phyloP scores from a whole-genome alignment of 1,140 invertebrate genomes.

The Mamestra configurata region DNA sequence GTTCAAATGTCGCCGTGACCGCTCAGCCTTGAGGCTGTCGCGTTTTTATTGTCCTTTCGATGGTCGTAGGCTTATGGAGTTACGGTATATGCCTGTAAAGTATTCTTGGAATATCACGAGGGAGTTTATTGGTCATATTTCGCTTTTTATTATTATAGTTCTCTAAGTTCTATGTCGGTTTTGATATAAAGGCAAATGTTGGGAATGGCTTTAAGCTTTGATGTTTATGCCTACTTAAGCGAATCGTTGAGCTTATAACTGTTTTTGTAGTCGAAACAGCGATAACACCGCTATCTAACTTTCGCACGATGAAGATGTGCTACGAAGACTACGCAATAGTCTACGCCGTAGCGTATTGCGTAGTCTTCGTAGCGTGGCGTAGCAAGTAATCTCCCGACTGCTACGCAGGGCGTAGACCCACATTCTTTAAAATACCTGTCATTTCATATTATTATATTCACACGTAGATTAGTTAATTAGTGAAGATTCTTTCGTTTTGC shows the following conservation, averaged over 20 bases:
- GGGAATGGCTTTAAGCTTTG: too few species aligned
- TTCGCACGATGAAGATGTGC: too few species aligned
- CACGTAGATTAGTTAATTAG: too few species aligned
- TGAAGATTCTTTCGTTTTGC: not conserved
- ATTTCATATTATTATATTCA: too few species aligned
- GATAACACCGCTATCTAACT: too few species aligned
- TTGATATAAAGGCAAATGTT: not conserved
- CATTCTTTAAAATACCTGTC: too few species aligned
- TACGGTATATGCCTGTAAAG: constrained; percentile 12
- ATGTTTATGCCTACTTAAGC: too few species aligned
- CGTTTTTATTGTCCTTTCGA: constrained; percentile 41
- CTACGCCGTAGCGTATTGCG: not conserved
- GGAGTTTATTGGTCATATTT: constrained; percentile 39
- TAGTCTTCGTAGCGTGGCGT: constrained; percentile 12
- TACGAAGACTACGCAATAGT: too few species aligned
- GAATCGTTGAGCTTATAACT: too few species aligned
- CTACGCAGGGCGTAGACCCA: not conserved
- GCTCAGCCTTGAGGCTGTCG: constrained; percentile 38
- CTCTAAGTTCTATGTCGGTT: not conserved
- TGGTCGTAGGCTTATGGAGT: constrained; percentile 8
- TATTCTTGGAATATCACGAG: constrained; percentile 30
- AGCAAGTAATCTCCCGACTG: not conserved
- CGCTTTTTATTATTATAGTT: not conserved
- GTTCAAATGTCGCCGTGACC: constrained; percentile 38
- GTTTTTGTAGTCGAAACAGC: too few species aligned